Base-by-base conservation (phyloP, 2,797 vertebrate genomes). In the Amazonetta brasiliensis region DNA sequence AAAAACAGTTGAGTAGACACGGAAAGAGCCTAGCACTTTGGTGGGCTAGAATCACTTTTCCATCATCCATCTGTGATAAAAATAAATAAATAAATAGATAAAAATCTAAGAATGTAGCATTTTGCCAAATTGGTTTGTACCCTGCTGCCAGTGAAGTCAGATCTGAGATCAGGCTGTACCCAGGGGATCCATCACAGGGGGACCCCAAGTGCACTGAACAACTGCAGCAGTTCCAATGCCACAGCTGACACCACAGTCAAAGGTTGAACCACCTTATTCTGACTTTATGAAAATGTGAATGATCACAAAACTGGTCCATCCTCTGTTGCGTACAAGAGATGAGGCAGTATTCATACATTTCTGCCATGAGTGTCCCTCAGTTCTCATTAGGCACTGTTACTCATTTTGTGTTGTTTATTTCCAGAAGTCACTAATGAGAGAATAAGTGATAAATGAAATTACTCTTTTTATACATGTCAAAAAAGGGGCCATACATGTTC, bases 231-330 rank as follows among this genome's bases (percentile, higher is more conserved):
- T 56, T 72, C n/a, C 64, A 30, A 50, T 43, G 37, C 31, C 52
- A 37, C 41, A 7, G 14, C 56, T 68, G 55, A 63, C 33, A n/a
- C 48, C 33, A 41, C 0, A 2, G 35, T 19, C n/a, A 84, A 74
- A 72, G 30, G 35, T 37, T 44, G 31, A 73, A 84, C 3, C 69
- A 50, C 7, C 8, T 78, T 77, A 20, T 56, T 88, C 26, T 77
- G 12, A 77, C n/a, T n/a, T 30, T 21, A 16, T 1, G 26, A 54
- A 60, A 89, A 44, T 22, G 2, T 41, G 31, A 60, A 89, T 62
- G 1, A 0, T 25, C 63, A 55, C 3, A 2, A 67, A 78, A 66
- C 4, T 12, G 16, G 11, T 22, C 72, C 5, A 2, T 12, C 6
- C 7, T 11, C 2, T 82, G 28, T 12, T 41, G 43, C 3, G 7